Conservation (phyloP, 2,888 invertebrate genomes). For the Stenchaetothrips biformis region DNA sequence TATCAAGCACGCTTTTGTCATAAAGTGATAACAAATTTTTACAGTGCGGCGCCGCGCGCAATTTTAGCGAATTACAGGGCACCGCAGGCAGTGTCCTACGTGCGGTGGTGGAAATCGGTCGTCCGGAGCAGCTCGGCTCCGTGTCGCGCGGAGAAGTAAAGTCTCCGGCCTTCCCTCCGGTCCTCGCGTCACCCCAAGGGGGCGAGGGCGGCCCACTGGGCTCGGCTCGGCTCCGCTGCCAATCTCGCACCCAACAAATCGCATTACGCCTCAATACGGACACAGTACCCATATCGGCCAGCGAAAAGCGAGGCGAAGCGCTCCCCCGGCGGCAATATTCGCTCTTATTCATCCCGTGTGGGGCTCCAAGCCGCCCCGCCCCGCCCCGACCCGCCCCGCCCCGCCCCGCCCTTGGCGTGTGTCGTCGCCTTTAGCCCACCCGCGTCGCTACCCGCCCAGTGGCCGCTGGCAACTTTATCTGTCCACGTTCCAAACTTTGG, state of each 20-base stretch:
- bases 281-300: slow-evolving; percentile 10
- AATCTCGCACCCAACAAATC: slow-evolving; percentile 22
- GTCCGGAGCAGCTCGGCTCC: no score
- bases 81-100: no score
- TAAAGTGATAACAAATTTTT: no score
- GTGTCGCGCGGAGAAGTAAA: no score
- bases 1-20: no score
- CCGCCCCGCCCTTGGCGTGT: not conserved
- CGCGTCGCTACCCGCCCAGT: not conserved
- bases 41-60: no score
- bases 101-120: no score
- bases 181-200: no score
- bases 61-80: no score
- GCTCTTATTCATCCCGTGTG: slow-evolving; percentile 5
- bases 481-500: not conserved
- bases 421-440: not conserved
- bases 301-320: not conserved
- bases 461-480: not conserved
- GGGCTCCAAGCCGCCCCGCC: not conserved
- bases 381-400: not conserved
- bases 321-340: slow-evolving; percentile 16
- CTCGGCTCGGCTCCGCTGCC: not conserved
- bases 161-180: no score
- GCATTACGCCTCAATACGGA: slow-evolving; percentile 20
- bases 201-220: not conserved